phyloP scores from a whole-genome alignment of 2,113 vertebrate species.

The Falco punctatus region DNA sequence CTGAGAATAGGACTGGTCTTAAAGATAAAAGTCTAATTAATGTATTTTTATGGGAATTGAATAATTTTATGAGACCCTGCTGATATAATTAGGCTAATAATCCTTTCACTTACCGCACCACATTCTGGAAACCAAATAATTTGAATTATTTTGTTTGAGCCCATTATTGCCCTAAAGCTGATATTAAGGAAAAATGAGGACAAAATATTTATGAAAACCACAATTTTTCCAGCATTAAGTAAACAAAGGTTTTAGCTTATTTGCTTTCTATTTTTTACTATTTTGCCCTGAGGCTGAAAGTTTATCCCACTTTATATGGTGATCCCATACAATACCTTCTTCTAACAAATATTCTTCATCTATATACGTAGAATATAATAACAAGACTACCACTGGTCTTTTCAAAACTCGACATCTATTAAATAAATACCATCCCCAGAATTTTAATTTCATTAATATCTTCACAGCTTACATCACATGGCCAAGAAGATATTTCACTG shows the following conservation, averaged over 20 bases:
- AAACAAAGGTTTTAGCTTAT: not conserved
- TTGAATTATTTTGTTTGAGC: not conserved
- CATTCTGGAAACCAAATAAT: not conserved
- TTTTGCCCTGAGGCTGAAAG: not conserved
- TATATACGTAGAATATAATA: not conserved
- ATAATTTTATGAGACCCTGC: not conserved
- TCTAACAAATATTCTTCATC: not conserved
- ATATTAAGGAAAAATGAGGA: not conserved
- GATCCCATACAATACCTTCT: not conserved
- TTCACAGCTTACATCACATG: not conserved
- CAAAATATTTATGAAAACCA: not conserved
- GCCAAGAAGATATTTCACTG: not conserved
- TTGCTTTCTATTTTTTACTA: not conserved
- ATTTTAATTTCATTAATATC: not conserved
- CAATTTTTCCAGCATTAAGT: not conserved
- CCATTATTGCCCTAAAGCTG: not conserved
- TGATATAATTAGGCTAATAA: not conserved
- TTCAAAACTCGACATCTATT: not conserved
- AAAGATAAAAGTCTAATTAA: not conserved
- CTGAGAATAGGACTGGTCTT: not conserved
- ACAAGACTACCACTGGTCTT: not conserved
- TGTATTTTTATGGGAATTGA: not conserved
- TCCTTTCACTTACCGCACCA: not conserved
- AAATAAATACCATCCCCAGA: not conserved
- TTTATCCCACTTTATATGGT: not conserved